Conservation (phyloP, 2,113 vertebrate genomes). For the Mionectes macconnelli region DNA sequence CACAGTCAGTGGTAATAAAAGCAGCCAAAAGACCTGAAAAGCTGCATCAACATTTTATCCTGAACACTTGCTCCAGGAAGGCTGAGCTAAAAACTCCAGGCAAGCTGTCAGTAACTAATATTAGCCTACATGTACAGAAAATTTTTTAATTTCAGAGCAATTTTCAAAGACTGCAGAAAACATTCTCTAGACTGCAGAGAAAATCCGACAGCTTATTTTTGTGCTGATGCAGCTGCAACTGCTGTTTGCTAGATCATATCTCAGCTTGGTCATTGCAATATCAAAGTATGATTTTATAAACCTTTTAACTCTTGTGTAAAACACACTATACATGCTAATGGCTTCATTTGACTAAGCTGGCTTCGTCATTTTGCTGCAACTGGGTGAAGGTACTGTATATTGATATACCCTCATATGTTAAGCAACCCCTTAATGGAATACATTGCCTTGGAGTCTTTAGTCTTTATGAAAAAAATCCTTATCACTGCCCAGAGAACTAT, state of each 20-base stretch:
- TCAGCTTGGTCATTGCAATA: slow-evolving; percentile 32
- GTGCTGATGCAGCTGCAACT: slow-evolving; percentile 32
- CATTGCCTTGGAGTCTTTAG: slow-evolving; percentile 43
- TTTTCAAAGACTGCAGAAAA: slow-evolving; percentile 32
- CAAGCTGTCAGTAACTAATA: slow-evolving; percentile 37
- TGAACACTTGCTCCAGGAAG: slow-evolving; percentile 33
- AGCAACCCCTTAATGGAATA: slow-evolving; percentile 69
- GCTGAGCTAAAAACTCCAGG: slow-evolving; percentile 21
- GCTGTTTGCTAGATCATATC: slow-evolving; percentile 20
- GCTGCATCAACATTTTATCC: slow-evolving; percentile 33
- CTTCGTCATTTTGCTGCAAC: slow-evolving; percentile 32
- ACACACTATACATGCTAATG: slow-evolving; percentile 61
- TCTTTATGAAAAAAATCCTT: slow-evolving; percentile 34
- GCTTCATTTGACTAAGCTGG: slow-evolving; percentile 55
- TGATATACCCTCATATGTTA: slow-evolving; percentile 52
- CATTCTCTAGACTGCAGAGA: not conserved
- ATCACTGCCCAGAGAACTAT: slow-evolving; percentile 65
- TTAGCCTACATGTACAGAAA: slow-evolving; percentile 5
- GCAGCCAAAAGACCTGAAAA: slow-evolving; percentile 24
- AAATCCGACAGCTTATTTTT: not conserved
- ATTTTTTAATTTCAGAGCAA: not conserved
- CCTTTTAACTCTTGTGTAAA: slow-evolving; percentile 58
- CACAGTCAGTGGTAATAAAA: not conserved
- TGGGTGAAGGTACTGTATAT: slow-evolving; percentile 52
- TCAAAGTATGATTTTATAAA: slow-evolving; percentile 60